Conservation (phyloP, 23 tunicate species). For the Phallusia fumigata region DNA sequence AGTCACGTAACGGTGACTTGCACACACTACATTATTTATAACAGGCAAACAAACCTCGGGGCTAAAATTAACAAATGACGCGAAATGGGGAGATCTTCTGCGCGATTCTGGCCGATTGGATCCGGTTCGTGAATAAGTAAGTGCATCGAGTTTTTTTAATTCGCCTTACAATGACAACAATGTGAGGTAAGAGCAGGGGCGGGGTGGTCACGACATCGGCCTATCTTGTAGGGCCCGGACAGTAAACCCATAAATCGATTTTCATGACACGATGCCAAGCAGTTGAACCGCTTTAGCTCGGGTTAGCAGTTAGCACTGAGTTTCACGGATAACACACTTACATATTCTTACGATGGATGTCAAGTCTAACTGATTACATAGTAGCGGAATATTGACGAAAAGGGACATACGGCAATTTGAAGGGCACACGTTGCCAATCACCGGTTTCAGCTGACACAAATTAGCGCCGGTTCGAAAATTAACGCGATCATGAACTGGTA, state of each 20-base stretch:
- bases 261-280: not conserved
- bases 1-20: too few species aligned
- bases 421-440: conserved; percentile 6
- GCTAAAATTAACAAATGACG: not conserved
- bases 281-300: not conserved
- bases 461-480: not conserved
- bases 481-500: not conserved
- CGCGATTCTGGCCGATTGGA: not conserved
- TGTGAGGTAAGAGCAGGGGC: not conserved
- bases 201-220: not conserved
- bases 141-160: not conserved
- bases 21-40: not conserved
- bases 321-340: not conserved
- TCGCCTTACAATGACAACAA: not conserved
- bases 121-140: not conserved
- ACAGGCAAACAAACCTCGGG: not conserved
- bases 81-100: not conserved
- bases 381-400: not conserved
- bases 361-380: too few species aligned
- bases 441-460: not conserved
- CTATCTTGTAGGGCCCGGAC: not conserved
- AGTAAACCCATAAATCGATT: conserved; percentile 10
- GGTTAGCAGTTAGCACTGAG: too few species aligned
- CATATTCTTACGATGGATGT: not conserved
- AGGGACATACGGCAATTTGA: conserved; percentile 8